Conservation (phyloP, 2,888 invertebrate species). For the Diarsia dahlii region DNA sequence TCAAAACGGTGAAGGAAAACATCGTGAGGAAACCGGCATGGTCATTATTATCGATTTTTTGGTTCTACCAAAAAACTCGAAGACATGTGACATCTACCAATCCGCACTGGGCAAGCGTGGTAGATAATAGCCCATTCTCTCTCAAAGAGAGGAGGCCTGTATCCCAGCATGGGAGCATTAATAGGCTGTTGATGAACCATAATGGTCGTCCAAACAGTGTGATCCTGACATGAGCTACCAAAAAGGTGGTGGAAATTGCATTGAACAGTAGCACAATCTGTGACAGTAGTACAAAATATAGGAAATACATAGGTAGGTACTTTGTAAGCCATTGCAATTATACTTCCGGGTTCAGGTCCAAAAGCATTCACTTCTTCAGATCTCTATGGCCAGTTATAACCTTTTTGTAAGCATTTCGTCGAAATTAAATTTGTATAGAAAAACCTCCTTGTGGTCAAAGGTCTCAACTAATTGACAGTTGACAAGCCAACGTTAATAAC, state of each 20-base stretch:
- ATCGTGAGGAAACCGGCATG: too few species aligned
- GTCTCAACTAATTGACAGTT: conserved; percentile 24
- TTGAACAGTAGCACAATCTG: neutral
- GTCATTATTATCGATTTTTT: too few species aligned
- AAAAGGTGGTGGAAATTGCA: neutral
- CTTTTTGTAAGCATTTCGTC: conserved; percentile 26
- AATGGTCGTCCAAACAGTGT: neutral
- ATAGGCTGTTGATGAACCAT: too few species aligned
- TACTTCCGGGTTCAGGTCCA: conserved; percentile 19
- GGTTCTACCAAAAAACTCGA: too few species aligned
- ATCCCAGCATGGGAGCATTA: too few species aligned
- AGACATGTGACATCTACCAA: too few species aligned
- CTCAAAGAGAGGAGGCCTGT: too few species aligned
- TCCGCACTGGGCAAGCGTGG: too few species aligned
- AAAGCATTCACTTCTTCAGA: conserved; percentile 22
- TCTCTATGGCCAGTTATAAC: neutral
- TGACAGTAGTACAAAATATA: too few species aligned
- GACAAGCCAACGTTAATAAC: too few species aligned
- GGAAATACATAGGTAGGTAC: neutral
- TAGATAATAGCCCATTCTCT: too few species aligned
- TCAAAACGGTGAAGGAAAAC: too few species aligned
- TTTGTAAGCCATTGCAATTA: neutral
- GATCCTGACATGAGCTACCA: neutral
- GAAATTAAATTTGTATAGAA: conserved; percentile 1
- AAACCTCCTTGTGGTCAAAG: neutral